Percentiles rank a stretch among this genome's conserved stretches.
These are phyloP conservation scores for Teleogryllus occipitalis DNA, from an alignment of 1,140 invertebrate genomes.

Conservation along the genomic window DNA sequence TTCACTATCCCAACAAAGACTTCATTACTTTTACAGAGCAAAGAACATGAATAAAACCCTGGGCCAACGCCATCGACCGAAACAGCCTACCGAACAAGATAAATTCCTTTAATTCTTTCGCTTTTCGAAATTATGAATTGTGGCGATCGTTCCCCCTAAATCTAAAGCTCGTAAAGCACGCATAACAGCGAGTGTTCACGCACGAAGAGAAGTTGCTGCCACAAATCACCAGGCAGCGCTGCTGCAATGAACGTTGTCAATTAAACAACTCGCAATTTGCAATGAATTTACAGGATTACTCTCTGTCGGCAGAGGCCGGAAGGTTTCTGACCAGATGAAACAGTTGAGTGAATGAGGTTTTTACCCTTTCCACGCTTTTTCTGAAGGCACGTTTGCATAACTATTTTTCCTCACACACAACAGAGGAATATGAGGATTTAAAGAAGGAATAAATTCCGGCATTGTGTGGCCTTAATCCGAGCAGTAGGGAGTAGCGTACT, in stretches of 20 bases:
- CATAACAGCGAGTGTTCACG: no score
- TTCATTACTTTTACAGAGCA: no score
- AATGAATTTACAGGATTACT: not conserved
- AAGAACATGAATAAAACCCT: no score
- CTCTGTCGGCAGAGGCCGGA: not conserved
- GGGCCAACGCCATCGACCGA: no score
- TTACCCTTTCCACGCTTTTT: not conserved
- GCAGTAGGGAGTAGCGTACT: not conserved
- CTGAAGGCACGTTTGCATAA: not conserved
- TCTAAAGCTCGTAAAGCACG: no score
- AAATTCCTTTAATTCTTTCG: no score
- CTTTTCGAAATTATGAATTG: no score
- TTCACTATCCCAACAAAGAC: no score
- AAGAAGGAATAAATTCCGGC: not conserved
- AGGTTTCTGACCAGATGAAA: not conserved
- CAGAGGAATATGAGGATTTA: not conserved
- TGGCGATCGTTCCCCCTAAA: no score
- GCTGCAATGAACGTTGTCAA: not conserved
- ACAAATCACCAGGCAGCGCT: not conserved
- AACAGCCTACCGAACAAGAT: no score
- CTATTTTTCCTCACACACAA: not conserved
- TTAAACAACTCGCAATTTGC: not conserved
- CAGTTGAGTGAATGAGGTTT: not conserved
- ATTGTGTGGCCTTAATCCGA: not conserved
- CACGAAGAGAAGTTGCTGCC: not conserved